These are phyloP conservation scores for Harpalus rufipes DNA, from an alignment of 2,888 invertebrate genomes.

Conservation along the genomic window DNA sequence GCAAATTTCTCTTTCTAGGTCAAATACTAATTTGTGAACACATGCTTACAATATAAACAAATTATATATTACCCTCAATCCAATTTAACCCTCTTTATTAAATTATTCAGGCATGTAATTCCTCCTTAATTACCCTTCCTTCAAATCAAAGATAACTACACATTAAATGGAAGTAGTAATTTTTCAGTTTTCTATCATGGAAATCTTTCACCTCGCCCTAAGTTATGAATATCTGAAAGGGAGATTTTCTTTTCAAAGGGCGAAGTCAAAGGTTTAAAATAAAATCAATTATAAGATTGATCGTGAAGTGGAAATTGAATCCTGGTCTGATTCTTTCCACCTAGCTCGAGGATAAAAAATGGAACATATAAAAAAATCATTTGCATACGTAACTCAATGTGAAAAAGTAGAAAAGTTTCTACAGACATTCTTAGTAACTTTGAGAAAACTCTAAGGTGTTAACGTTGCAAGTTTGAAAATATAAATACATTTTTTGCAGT, in stretches of 20 bases:
- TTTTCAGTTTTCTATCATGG: neutral
- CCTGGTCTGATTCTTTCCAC: conserved; percentile 49
- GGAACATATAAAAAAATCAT: conserved; percentile 60
- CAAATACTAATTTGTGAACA: conserved; percentile 5
- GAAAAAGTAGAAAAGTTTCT: conserved; percentile 58
- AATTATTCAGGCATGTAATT: neutral
- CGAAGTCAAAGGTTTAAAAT: conserved; percentile 54
- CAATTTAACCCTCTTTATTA: neutral
- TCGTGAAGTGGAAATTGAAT: conserved; percentile 48
- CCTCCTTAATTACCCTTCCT: too few relatives aligned
- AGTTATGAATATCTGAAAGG: conserved; percentile 42
- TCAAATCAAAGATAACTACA: neutral
- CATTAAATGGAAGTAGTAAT: neutral
- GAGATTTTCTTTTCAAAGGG: conserved; percentile 39
- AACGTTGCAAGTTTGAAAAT: conserved; percentile 16
- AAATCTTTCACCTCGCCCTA: conserved; percentile 15
- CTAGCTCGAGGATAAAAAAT: conserved; percentile 53
- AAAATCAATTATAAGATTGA: conserved; percentile 57
- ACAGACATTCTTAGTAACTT: conserved; percentile 42
- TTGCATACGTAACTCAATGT: conserved; percentile 59
- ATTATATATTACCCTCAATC: conserved; percentile 1
- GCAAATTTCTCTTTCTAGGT: conserved; percentile 23
- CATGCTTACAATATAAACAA: neutral
- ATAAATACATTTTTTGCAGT: conserved; percentile 37
- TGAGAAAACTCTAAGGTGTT: conserved; percentile 29